Base-by-base conservation (phyloP, 2,113 vertebrate genomes). In the Tragelaphus scriptus region DNA sequence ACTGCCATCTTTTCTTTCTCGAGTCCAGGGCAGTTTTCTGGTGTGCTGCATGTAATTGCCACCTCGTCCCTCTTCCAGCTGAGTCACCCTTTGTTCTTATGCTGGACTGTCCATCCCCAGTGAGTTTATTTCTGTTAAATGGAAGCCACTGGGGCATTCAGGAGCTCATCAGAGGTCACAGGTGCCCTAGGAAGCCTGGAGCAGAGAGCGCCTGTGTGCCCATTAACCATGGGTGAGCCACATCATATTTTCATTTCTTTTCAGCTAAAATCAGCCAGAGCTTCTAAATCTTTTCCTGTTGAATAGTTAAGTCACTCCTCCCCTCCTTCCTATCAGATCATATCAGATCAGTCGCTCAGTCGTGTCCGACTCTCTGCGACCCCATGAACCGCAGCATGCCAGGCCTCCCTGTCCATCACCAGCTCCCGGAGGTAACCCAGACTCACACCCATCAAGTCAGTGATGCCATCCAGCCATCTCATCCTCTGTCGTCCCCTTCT, bases 141-240 rank as follows among this genome's bases (percentile, higher is more conserved):
- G n/a, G 59, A 94, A 90, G 61, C 36, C 40, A 75, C 11, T 13
- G 36, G 51, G 75, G 55, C 16, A 40, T 51, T 85, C 71, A 17
- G 6, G 55, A 9, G 2, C 15, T 75, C 26, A 17, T 28, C 26
- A 17, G 2, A 3, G 11, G 15, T 32, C 36, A 28, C 1, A 2
- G 8, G 7, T 36, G 25, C 7, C 6, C 47, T 40, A 40, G 36
- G 23, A 26, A 5, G 23, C 11, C 44, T 0, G 6, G 7, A 30
- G 17, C 16, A 2, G 2, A 12, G 30, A 90, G 53, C 47, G 3
- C n/a, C 59, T 17, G n/a, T 8, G 3, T 89, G 44, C 44, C 4
- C 44, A 9, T 16, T 53, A 25, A 32, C 6, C 30, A 53, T 71
- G 16, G 8, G 26, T 3, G 2, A 65, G 11, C 12, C 36, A 25